Evolutionary conservation across 2,113 vertebrate species (phyloP), one percentile per base, ranked within the genome.

Genomic region (Mandrillus leucophaeus): DNA sequence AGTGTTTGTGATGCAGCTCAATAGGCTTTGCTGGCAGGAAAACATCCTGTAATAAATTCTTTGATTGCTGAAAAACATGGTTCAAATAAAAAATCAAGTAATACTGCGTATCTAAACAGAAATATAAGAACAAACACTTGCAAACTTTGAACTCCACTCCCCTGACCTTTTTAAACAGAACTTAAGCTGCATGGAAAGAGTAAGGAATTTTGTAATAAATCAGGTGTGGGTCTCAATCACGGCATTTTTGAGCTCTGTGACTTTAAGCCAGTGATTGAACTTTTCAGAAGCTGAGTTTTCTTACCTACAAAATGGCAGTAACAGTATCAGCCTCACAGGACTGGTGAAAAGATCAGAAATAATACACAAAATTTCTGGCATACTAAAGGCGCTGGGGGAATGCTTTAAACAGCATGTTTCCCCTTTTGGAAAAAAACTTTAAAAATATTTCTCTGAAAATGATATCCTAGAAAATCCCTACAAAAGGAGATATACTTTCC

Each of bases 11-110:
- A 95, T 88, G 96, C 78, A 94, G 86, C 79, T 95, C 91, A 87
- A 45, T 52, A 95, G 96, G 83, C n/a, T 94, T 79, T 75, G 64
- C 72, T 93, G 88, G 96, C 96, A 96, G 84, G 83, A 95, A 97
- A 95, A 93, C 91, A 97, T 97, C 66, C 95, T 96, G 59, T 30
- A 93, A 97, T 96, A 84, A 97, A 95, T 89, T 61, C 57, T 97
- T 59, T 87, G 81, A 88, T 96, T 96, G 75, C 96, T 93, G 89
- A 90, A 96, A 96, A 97, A 88, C 66, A 85, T 35, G 14, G 50
- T 79, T 90, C 66, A 88, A 81, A 82, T 90, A 61, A 88, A 82
- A 95, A 91, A 75, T 78, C 68, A 97, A 95, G 85, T 73, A 84
- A 94, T 88, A 20, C 14, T 92, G 55, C 14, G 88, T 38, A 85